Evolutionary conservation across 2,797 vertebrate genomes (phyloP).

Genomic region (Sebastes iracundus): DNA sequence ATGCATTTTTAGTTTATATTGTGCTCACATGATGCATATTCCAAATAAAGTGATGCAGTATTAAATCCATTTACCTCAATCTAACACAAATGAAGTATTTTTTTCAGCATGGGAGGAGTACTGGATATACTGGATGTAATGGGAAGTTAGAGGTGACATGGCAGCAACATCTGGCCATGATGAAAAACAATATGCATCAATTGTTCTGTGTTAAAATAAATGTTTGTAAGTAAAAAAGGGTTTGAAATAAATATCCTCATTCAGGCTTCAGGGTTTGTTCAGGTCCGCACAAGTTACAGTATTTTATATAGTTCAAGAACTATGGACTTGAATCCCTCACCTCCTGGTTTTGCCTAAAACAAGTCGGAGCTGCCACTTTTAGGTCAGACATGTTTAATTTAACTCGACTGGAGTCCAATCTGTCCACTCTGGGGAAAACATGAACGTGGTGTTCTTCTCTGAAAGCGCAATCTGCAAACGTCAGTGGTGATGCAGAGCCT

Average conservation of each 20-base stretch:
- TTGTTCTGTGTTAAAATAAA: neutral
- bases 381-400: neutral
- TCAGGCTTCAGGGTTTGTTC: neutral
- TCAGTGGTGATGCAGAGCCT: neutral
- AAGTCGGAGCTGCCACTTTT: neutral
- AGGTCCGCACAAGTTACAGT: neutral
- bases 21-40: neutral
- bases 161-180: neutral
- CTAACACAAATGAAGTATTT: neutral
- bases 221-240: neutral
- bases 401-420: neutral
- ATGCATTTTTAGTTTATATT: neutral
- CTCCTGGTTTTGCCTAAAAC: neutral
- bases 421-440: constrained; percentile 5
- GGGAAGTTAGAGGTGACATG: neutral
- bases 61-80: neutral
- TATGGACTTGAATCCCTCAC: neutral
- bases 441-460: constrained; percentile 17
- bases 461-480: constrained; percentile 4
- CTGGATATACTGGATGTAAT: neutral
- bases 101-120: neutral
- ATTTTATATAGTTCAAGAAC: neutral
- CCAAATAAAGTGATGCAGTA: neutral
- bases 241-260: neutral
- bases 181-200: neutral